Evolutionary conservation across 35 echinoderm and acorn worm genomes (phyloP), one percentile per base, ranked within the genome.

Genomic region (Lytechinus pictus): DNA sequence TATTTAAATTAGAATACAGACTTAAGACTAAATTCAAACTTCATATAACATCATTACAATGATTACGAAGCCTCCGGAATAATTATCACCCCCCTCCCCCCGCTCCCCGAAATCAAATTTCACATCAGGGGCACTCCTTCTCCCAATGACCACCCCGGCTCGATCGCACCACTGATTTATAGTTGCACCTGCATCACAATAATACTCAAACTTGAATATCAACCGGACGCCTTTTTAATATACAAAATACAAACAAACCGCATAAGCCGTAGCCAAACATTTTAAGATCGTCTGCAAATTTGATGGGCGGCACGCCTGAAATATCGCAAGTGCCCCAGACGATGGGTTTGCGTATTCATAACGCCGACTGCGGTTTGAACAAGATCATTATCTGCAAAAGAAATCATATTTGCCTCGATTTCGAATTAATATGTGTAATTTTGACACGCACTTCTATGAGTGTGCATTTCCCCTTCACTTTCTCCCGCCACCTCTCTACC

Each of bases 191-290:
- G 66, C 66, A 24, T 7, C 21, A 24, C 33, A 44, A 44, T 44
- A 44, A 44, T 79, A 79, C 21, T 16, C 19, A 79, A 44, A 79
- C 66, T n/a, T 79, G 66, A 79, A 27, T 79, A 79, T 79, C 66
- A 14, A 24, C 66, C 66, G 66, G 66, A 79, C 66, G 66, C n/a
- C 66, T 79, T 79, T 16, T 79, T 79, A 19, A 79, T 79, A 79
- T 79, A 79, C 66, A 79, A 79, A 79, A 79, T 79, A 79, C 66
- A 79, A 79, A 79, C 66, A 79, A 79, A 79, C 66, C 66, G 66
- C 66, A 79, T 6, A 79, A 79, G 66, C n/a, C 66, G 66, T 79
- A 79, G 66, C 66, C 66, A 79, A 79, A 79, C 21, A 79, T 14
- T 79, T 19, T 79, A 79, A 79, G 66, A 24, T 79, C 66, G 66